Conservation (phyloP, 1,140 invertebrate species). For the Daktulosphaira vitifoliae region DNA sequence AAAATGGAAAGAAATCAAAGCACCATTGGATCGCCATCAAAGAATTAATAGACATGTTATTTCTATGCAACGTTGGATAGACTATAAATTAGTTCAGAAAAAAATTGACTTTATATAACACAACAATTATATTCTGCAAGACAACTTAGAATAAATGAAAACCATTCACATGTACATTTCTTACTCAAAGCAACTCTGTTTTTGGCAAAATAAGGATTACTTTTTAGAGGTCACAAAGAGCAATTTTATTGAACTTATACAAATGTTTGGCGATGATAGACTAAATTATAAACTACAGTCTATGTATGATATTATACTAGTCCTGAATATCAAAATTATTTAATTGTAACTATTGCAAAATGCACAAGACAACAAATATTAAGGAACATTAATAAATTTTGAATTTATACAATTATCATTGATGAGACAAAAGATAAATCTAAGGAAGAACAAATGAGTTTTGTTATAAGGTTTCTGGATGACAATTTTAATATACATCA, state of each 20-base stretch:
- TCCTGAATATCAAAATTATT: slow-evolving; percentile 5
- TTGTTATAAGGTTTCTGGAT: slow-evolving; percentile 2
- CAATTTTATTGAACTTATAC: no score
- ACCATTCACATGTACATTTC: background rate
- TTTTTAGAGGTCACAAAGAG: no score
- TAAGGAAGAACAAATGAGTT: background rate
- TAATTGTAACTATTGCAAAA: background rate
- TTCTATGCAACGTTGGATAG: background rate
- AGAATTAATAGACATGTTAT: background rate
- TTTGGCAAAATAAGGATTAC: background rate
- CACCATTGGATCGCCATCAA: background rate
- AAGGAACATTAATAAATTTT: background rate
- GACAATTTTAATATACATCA: background rate
- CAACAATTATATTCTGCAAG: background rate
- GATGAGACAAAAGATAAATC: slow-evolving; percentile 14
- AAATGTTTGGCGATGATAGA: no score
- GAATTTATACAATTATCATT: background rate
- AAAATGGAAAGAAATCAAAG: background rate
- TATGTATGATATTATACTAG: slow-evolving; percentile 1
- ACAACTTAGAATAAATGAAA: background rate
- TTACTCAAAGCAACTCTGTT: background rate
- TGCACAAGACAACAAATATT: background rate
- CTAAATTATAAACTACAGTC: no score
- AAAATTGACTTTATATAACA: background rate
- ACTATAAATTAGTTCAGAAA: background rate